Evolutionary conservation across 2,113 vertebrate genomes (phyloP).

Genomic region (Enhydra lutris): DNA sequence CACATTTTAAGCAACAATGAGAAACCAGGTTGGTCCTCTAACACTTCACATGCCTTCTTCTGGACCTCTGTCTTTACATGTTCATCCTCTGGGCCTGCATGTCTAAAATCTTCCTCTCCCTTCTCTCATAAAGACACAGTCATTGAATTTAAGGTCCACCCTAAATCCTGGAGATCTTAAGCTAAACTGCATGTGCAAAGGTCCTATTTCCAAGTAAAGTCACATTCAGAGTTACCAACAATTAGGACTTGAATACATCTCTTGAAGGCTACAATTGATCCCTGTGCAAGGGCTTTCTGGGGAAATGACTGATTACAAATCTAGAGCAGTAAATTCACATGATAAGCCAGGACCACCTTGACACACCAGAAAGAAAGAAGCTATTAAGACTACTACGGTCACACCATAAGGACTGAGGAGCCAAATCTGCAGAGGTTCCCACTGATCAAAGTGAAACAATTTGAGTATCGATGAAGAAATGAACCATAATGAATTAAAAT

Average conservation of each 20-base stretch:
- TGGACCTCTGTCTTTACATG: neutral
- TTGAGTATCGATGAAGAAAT: neutral
- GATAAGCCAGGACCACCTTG: neutral
- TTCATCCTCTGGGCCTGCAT: neutral
- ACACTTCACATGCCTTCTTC: neutral
- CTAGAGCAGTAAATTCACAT: neutral
- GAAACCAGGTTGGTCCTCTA: neutral
- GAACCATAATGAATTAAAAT: neutral
- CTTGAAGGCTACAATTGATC: neutral
- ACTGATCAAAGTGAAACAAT: neutral
- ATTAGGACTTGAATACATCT: neutral
- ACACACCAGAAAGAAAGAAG: neutral
- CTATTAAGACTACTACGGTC: neutral
- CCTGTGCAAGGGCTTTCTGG: neutral
- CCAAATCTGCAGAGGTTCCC: neutral
- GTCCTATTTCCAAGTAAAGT: neutral
- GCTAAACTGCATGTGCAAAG: neutral
- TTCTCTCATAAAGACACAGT: neutral
- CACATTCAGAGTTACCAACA: neutral
- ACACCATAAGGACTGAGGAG: neutral
- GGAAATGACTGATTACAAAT: neutral
- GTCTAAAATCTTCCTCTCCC: neutral
- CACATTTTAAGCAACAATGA: neutral
- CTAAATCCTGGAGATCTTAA: neutral
- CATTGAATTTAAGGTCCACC: neutral